Evolutionary conservation across 1,140 invertebrate genomes (phyloP).

Genomic region (Scaptomyza graminum): DNA sequence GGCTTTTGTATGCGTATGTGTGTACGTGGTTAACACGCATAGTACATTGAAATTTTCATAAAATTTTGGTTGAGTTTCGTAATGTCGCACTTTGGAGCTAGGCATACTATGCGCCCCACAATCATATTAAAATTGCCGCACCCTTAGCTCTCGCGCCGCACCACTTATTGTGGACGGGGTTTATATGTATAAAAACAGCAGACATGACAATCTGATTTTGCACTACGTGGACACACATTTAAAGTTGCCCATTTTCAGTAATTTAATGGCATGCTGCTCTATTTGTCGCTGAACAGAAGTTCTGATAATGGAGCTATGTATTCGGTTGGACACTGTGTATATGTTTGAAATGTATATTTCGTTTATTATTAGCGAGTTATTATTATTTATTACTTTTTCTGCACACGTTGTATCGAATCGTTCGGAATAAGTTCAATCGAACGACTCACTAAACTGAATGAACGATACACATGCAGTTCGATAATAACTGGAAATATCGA

Average conservation of each 20-base stretch:
- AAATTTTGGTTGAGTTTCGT: conserved; percentile 60
- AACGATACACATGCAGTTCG: conserved; percentile 7
- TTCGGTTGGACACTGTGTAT: conserved; percentile 23
- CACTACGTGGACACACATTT: conserved; percentile 74
- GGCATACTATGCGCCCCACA: conserved; percentile 33
- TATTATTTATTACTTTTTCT: conserved; percentile 57
- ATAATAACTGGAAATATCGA: not conserved
- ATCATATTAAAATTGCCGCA: conserved; percentile 52
- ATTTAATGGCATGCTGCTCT: conserved; percentile 6
- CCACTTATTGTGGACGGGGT: conserved; percentile 37
- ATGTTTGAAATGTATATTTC: conserved; percentile 38
- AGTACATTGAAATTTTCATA: conserved; percentile 61
- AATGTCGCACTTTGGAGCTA: conserved; percentile 67
- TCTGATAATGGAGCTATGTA: conserved; percentile 3
- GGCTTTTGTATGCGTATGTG: conserved; percentile 24
- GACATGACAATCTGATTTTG: conserved; percentile 68
- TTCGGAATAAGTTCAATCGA: conserved; percentile 34
- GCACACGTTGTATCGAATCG: conserved; percentile 47
- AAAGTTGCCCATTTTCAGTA: conserved; percentile 12
- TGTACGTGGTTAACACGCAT: conserved; percentile 79
- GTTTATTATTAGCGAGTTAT: conserved; percentile 48
- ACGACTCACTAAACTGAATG: conserved; percentile 23
- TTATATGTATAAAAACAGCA: conserved; percentile 51
- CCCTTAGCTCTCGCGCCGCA: conserved; percentile 50
- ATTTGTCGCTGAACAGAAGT: not conserved